Base-by-base conservation (phyloP, 2,113 vertebrate species). In the Salvelinus fontinalis region DNA sequence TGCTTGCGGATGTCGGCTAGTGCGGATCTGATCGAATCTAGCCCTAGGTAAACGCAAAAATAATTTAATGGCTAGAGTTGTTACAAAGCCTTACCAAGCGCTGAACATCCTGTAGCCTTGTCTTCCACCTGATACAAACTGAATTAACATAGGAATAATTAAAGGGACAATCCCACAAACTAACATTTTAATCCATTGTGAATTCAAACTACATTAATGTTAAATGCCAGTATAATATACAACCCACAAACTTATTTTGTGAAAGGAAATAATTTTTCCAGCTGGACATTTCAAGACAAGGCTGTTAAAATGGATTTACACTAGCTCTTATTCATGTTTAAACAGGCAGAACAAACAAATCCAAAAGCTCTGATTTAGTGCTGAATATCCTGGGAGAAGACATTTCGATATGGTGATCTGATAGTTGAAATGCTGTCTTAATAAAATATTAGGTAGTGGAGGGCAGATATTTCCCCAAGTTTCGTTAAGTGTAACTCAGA, bases 141-240 rank as follows among this genome's bases (percentile, higher is more conserved):
- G 72, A 60, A 14, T 64, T 3, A n/a, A 64, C n/a, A 24, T 62
- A n/a, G n/a, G 5, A 62, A 6, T 22, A 22, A 60, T 9, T 4
- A 60, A 6, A 60, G 20, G n/a, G 13, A 13, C 22, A 66, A 14
- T 13, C 4, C 3, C 26, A 26, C n/a, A 64, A 64, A 13, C 26
- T 26, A 73, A 48, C 14, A 74, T 83, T 89, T 90, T 90, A 89
- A 89, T 91, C 70, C 74, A 88, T 91, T 86, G 34, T 90, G 79
- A 85, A 82, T 87, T 91, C 82, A 91, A 89, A 84, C 83, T 88
- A 90, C 85, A 91, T 89, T 86, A 84, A 84, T 87, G 87, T 87
- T 90, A 90, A 91, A 90, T 90, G 91, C 81, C 87, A 89, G 84
- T 90, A 87, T 82, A 88, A 89, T 89, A 88, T 90, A 90, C 87